Conservation (phyloP, 1,140 invertebrate genomes). For the Atta texana region DNA sequence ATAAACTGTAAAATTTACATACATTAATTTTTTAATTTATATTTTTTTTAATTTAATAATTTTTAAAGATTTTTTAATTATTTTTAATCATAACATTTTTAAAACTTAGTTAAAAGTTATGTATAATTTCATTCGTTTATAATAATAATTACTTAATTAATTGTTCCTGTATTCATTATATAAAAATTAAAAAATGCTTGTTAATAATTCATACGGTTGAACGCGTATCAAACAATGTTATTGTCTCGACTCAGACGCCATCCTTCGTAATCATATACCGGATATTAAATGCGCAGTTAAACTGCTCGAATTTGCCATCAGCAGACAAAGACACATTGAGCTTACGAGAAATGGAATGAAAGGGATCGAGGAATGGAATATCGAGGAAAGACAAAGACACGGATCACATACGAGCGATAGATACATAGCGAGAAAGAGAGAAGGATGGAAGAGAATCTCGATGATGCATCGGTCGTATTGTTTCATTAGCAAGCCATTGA, state of each 20-base stretch:
- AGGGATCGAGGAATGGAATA: conserved; percentile 27
- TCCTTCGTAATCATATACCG: conserved; percentile 6
- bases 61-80: not conserved
- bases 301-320: conserved; percentile 60
- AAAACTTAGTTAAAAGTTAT: not conserved
- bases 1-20: not conserved
- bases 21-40: not conserved
- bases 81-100: not conserved
- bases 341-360: not conserved
- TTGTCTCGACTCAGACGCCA: not conserved
- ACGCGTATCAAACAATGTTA: not conserved
- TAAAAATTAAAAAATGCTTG: not conserved
- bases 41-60: not conserved
- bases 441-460: not conserved
- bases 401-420: conserved; percentile 3
- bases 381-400: conserved; percentile 26
- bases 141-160: not conserved
- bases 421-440: conserved; percentile 1
- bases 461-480: conserved; percentile 66
- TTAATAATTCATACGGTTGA: not conserved
- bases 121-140: not conserved
- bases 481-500: conserved; percentile 77
- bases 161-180: not conserved
- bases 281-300: conserved; percentile 34
- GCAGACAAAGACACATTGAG: conserved; percentile 31